phyloP scores from a whole-genome alignment of 23 tunicate genomes.

The Ciona savignyi region DNA sequence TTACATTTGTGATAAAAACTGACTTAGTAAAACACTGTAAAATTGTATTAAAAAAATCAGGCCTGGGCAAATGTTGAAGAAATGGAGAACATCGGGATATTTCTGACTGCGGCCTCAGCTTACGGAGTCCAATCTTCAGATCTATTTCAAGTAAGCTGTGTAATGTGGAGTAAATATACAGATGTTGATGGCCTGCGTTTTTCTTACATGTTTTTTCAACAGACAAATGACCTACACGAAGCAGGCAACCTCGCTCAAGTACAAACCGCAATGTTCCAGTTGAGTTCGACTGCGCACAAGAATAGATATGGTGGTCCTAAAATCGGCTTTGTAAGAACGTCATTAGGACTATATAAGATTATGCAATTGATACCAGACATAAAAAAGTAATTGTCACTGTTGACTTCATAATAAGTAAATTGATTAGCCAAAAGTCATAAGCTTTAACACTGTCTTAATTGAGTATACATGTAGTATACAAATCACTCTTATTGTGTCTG shows the following conservation, averaged over 20 bases:
- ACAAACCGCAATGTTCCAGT: conserved; percentile 27
- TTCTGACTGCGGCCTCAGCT: conserved; percentile 66
- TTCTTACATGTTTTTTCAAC: conserved; percentile 3
- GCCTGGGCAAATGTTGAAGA: conserved; percentile 65
- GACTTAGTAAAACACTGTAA: no score
- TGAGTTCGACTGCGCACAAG: conserved; percentile 31
- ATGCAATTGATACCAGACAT: background rate
- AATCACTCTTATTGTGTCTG: no score
- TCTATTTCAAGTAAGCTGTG: conserved; percentile 72
- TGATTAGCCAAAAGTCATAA: no score
- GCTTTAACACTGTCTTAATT: no score
- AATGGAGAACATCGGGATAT: conserved; percentile 85
- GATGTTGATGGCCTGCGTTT: no score
- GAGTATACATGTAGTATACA: no score
- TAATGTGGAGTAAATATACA: no score
- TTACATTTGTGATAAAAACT: no score
- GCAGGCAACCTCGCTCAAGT: conserved; percentile 65
- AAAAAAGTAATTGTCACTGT: background rate
- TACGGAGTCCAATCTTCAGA: conserved; percentile 53
- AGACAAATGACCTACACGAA: conserved; percentile 84
- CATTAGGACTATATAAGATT: no score
- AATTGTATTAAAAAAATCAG: no score
- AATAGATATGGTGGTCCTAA: conserved; percentile 38
- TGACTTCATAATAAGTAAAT: no score
- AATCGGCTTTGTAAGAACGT: no score